phyloP scores from a whole-genome alignment of 2,888 invertebrate species.

The Cylindroiulus punctatus region DNA sequence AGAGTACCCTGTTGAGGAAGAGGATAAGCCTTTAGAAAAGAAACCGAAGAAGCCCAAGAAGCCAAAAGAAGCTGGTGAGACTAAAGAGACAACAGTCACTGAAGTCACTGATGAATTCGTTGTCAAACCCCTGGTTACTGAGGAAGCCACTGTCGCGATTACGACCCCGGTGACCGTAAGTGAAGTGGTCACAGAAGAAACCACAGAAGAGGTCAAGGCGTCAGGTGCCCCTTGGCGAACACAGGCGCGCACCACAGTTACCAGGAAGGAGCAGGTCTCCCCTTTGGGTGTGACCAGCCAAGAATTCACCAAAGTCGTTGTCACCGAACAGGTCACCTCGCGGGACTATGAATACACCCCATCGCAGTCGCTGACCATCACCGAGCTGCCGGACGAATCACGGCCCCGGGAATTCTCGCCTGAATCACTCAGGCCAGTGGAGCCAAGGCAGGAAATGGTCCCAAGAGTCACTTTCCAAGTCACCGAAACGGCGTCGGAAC shows the following conservation, averaged over 20 bases:
- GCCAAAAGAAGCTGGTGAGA: not conserved
- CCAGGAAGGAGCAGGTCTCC: not conserved
- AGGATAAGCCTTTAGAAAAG: not conserved
- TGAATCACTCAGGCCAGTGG: not conserved
- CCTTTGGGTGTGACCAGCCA: not conserved
- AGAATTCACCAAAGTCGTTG: constrained; percentile 26
- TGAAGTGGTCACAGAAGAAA: constrained; percentile 40
- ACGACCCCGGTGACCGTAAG: not conserved
- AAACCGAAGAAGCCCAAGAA: constrained; percentile 6
- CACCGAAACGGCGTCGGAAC: not conserved
- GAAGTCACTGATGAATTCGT: not conserved
- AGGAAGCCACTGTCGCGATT: not conserved
- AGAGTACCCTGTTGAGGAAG: constrained; percentile 38
- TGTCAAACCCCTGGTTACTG: not conserved
- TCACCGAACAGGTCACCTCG: constrained; percentile 8
- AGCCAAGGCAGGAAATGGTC: not conserved
- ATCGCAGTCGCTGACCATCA: constrained; percentile 2
- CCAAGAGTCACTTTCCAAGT: constrained; percentile 1
- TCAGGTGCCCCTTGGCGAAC: constrained; percentile 5
- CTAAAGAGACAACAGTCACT: not conserved
- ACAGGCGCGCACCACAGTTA: constrained; percentile 4
- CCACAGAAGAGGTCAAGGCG: constrained; percentile 4
- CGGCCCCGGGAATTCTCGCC: not conserved
- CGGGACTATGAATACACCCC: not conserved
- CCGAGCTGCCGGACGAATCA: not conserved